These are phyloP conservation scores for Enteromius anoplus DNA, from an alignment of 2,797 vertebrate species.

Conservation along the genomic window DNA sequence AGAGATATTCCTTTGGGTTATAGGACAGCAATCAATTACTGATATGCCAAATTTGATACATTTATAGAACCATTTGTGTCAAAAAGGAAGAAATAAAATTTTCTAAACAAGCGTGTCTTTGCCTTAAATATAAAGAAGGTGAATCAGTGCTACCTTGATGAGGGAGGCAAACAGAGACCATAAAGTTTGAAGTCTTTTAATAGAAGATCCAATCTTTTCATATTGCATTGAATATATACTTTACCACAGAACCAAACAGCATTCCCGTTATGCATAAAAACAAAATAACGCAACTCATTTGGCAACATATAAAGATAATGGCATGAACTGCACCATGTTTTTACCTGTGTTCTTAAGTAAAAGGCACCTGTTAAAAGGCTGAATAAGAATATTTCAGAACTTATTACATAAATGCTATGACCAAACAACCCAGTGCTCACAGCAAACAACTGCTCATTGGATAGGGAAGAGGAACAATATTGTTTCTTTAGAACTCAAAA, in stretches of 20 bases:
- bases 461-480: background rate
- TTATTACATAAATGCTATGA: background rate
- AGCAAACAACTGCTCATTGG: background rate
- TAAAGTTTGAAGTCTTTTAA: conserved; percentile 17
- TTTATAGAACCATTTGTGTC: background rate
- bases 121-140: background rate
- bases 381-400: background rate
- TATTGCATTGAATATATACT: background rate
- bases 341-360: background rate
- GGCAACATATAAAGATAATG: conserved; percentile 6
- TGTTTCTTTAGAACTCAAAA: conserved; percentile 1
- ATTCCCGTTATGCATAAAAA: conserved; percentile 19
- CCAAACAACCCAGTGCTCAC: conserved; percentile 7
- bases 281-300: conserved; percentile 17
- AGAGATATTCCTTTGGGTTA: conserved; percentile 15
- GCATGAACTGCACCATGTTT: background rate
- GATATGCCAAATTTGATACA: conserved; percentile 18
- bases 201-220: conserved; percentile 12
- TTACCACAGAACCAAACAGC: background rate
- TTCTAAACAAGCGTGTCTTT: background rate
- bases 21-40: background rate
- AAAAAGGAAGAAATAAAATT: conserved; percentile 1
- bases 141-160: background rate
- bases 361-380: conserved; percentile 39
- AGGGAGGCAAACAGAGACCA: background rate